Percentiles rank a stretch among this genome's conserved stretches.
Conservation (phyloP, 2,113 vertebrate genomes). For the Indicator indicator region DNA sequence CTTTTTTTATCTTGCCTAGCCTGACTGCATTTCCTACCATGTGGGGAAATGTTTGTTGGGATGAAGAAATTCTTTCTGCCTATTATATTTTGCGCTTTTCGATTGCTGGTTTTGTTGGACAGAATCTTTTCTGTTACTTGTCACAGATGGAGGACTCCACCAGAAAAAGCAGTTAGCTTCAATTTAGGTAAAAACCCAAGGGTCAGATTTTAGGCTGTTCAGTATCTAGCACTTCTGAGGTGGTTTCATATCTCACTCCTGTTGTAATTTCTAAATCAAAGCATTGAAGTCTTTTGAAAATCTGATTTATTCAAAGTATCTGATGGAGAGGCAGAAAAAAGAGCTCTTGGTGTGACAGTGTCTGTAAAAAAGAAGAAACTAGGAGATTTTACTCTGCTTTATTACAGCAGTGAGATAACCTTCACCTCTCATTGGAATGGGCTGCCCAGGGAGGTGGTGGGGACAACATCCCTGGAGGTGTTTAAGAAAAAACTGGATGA, state of each 20-base stretch:
- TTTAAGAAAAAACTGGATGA: no score
- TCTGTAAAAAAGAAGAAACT: background rate
- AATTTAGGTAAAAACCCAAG: background rate
- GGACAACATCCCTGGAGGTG: no score
- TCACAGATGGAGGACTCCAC: background rate
- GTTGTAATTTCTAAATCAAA: conserved; percentile 38
- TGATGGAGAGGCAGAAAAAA: background rate
- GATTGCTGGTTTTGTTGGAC: background rate
- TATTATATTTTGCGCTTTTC: background rate
- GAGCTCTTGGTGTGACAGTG: background rate
- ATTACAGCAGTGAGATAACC: background rate
- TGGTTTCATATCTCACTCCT: background rate
- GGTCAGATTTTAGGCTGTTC: conserved; percentile 9
- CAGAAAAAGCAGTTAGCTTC: background rate
- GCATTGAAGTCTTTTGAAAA: conserved; percentile 4
- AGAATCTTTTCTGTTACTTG: background rate
- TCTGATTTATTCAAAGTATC: conserved; percentile 16
- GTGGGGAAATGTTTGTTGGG: background rate
- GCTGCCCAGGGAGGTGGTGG: no score
- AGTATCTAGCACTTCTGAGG: background rate
- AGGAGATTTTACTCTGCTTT: background rate
- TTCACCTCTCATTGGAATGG: background rate
- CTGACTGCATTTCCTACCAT: conserved; percentile 15
- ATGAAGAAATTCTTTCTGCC: conserved; percentile 19
- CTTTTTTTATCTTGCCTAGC: conserved; percentile 30